phyloP scores from a whole-genome alignment of 2,888 invertebrate species.

The Campoplex nolae region DNA sequence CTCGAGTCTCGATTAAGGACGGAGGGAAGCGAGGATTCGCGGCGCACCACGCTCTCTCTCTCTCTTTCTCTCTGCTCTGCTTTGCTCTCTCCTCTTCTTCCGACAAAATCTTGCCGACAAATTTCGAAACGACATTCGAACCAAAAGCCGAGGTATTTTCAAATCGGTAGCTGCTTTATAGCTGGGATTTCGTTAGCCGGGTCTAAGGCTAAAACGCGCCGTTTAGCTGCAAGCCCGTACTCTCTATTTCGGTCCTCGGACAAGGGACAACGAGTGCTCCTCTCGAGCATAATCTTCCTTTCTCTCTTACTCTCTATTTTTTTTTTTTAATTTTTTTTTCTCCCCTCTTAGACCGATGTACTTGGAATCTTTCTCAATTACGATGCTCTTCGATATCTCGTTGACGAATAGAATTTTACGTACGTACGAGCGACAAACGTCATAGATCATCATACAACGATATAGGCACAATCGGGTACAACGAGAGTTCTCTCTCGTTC shows the following conservation, averaged over 20 bases:
- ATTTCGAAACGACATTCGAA: conserved; percentile 76
- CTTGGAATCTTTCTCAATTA: conserved; percentile 34
- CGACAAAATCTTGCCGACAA: conserved; percentile 65
- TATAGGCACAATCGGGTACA: not conserved
- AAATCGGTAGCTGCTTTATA: conserved; percentile 72
- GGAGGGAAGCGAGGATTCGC: conserved; percentile 19
- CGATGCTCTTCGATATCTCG: conserved; percentile 2
- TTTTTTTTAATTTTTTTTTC: not conserved
- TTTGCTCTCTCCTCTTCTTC: conserved; percentile 32
- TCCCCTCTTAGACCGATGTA: conserved; percentile 18
- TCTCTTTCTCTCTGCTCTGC: too few relatives aligned
- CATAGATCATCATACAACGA: not conserved
- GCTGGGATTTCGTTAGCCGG: conserved; percentile 70
- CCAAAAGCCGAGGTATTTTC: conserved; percentile 77
- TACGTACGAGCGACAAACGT: not conserved
- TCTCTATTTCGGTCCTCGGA: conserved; percentile 63
- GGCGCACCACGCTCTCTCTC: not conserved
- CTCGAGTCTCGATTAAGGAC: conserved; percentile 55
- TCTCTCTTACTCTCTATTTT: not conserved
- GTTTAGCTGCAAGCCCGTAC: conserved; percentile 63
- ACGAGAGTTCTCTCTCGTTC: not conserved
- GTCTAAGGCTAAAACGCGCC: conserved; percentile 63
- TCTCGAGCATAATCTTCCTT: conserved; percentile 21
- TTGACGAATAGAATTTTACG: not conserved
- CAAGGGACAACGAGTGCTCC: conserved; percentile 31